phyloP scores from a whole-genome alignment of 2,113 vertebrate genomes.

The Myiopsitta monachus region DNA sequence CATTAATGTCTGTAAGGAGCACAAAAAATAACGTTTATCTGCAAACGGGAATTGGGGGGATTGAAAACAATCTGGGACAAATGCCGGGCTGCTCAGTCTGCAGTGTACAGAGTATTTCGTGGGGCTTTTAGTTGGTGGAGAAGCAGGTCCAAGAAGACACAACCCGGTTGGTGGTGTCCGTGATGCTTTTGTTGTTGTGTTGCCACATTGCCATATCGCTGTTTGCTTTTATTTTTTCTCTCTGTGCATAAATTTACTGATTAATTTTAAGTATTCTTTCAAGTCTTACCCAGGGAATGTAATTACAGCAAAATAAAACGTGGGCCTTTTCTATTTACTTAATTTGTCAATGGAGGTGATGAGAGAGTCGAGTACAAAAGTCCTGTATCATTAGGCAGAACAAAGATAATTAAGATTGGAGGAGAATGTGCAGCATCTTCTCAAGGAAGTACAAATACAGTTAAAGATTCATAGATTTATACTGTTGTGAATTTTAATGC shows the following conservation, averaged over 20 bases:
- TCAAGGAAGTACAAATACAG: constrained; percentile 49
- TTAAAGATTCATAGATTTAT: constrained; percentile 62
- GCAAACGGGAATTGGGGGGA: constrained; percentile 72
- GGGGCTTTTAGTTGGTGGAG: not conserved
- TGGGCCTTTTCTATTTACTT: constrained; percentile 60
- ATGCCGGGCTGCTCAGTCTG: constrained; percentile 42
- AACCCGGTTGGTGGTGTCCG: not conserved
- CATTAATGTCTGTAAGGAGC: constrained; percentile 82
- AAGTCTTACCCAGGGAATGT: constrained; percentile 36
- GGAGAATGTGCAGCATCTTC: constrained; percentile 12
- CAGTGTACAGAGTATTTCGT: not conserved
- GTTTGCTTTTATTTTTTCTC: constrained; percentile 4
- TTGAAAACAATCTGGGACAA: constrained; percentile 52
- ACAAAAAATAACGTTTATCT: constrained; percentile 77
- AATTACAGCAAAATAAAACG: constrained; percentile 63
- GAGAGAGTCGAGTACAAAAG: constrained; percentile 36
- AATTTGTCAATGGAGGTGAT: constrained; percentile 50
- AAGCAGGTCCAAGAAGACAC: not conserved
- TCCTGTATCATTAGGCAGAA: constrained; percentile 55
- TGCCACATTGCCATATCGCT: constrained; percentile 14
- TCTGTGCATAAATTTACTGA: constrained; percentile 44
- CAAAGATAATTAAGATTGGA: constrained; percentile 60
- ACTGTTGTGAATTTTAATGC: constrained; percentile 68
- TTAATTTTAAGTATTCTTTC: constrained; percentile 64
- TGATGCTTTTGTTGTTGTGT: not conserved